A percentile compares a stretch with the other conserved stretches of the same genome.
phyloP scores from a whole-genome alignment of 2,113 vertebrate genomes.

The Ailurus styani region DNA sequence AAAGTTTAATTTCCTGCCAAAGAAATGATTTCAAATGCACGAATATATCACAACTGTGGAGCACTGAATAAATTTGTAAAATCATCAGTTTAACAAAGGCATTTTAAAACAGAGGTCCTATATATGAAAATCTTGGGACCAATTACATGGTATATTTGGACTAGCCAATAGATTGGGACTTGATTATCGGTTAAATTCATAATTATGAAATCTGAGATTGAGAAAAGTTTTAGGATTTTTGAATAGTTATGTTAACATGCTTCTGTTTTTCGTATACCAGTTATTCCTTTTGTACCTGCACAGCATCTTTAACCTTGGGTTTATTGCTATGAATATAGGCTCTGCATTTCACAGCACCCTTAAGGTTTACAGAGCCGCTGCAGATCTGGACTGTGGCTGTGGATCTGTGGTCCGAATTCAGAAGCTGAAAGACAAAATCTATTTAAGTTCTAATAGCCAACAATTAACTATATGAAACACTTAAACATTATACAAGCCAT shows the following conservation, averaged over 20 bases:
- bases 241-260: not conserved
- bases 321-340: conserved; percentile 91
- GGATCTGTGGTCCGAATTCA: conserved; percentile 72
- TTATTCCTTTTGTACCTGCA: conserved; percentile 84
- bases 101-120: not conserved
- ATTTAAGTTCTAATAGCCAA: not conserved
- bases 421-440: conserved; percentile 74
- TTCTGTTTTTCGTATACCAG: not conserved
- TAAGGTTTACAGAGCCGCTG: conserved; percentile 86
- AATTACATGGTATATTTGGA: not conserved
- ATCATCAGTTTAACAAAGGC: not conserved
- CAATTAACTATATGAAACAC: not conserved
- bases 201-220: not conserved
- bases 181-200: conserved; percentile 1
- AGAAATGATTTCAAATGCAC: not conserved
- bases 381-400: conserved; percentile 85
- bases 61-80: not conserved
- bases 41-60: not conserved
- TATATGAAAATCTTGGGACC: not conserved
- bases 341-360: conserved; percentile 88
- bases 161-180: not conserved
- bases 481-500: not conserved
- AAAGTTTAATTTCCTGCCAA: not conserved
- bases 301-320: conserved; percentile 88
- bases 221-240: not conserved